Percentiles rank a stretch among this genome's conserved stretches.
Evolutionary conservation across 2,797 vertebrate species (phyloP).

Genomic region (Propithecus deckenii): DNA sequence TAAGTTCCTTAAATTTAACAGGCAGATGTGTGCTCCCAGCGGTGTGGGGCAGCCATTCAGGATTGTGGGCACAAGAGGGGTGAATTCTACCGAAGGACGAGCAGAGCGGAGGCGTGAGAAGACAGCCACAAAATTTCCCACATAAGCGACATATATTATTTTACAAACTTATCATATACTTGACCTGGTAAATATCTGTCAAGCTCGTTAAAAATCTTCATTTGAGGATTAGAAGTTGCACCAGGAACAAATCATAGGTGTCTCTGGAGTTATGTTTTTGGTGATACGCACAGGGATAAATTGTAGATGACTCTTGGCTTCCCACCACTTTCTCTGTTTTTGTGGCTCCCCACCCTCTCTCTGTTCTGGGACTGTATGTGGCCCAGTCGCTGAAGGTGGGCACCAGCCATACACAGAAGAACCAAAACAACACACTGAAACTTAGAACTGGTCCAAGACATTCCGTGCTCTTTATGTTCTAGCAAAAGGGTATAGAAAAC

Average conservation of each 20-base stretch:
- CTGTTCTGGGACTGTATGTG: neutral
- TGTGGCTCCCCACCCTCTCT: neutral
- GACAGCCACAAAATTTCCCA: neutral
- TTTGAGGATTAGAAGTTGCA: neutral
- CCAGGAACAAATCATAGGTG: neutral
- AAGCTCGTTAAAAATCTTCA: neutral
- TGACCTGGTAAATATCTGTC: constrained; percentile 44
- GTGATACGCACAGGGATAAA: neutral
- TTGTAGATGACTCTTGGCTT: neutral
- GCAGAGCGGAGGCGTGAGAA: neutral
- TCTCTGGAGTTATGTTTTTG: neutral
- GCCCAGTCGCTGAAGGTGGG: neutral
- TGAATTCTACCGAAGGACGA: neutral
- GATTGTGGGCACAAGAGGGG: neutral
- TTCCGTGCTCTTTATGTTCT: neutral
- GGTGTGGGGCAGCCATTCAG: neutral
- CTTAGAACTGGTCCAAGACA: neutral
- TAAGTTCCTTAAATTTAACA: neutral
- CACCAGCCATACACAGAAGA: neutral
- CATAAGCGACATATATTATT: neutral
- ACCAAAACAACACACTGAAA: neutral
- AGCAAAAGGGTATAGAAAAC: neutral
- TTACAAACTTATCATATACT: neutral
- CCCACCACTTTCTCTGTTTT: neutral
- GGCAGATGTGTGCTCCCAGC: neutral